These are phyloP conservation scores for Neoseiulus cucumeris DNA, from an alignment of 1,140 invertebrate species.

Conservation along the genomic window DNA sequence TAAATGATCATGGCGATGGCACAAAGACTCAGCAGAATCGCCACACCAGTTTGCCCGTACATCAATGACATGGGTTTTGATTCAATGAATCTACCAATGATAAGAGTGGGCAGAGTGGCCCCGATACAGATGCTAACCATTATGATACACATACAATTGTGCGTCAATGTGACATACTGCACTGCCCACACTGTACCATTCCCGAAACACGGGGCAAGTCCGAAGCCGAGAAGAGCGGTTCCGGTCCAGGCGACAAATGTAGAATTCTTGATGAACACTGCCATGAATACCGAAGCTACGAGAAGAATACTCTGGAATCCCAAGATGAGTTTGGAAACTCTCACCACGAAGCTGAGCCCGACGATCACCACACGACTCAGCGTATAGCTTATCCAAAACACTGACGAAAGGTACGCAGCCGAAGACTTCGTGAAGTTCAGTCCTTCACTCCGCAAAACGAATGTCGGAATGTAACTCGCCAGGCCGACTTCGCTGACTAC, in stretches of 20 bases:
- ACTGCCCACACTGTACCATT: neutral
- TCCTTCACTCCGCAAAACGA: neutral
- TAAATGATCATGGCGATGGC: neutral
- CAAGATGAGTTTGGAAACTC: neutral
- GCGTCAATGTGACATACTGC: neutral
- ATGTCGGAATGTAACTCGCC: neutral
- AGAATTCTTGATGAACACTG: neutral
- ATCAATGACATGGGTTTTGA: neutral
- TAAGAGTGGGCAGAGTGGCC: no score
- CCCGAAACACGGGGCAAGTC: neutral
- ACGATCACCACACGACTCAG: neutral
- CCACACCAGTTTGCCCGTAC: neutral
- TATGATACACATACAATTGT: neutral
- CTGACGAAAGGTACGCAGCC: neutral
- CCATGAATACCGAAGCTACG: neutral
- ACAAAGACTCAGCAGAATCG: neutral
- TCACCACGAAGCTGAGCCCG: neutral
- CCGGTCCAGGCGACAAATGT: neutral
- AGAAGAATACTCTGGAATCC: neutral
- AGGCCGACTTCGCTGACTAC: neutral
- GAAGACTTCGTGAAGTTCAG: neutral
- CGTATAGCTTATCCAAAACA: constrained; percentile 3
- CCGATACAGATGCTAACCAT: neutral
- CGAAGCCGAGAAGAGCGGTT: neutral
- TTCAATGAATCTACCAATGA: no score